Evolutionary conservation across 53 echinoderm and acorn worm genomes (phyloP), one percentile per base, ranked within the genome.

Genomic region (Mesocentrotus franciscanus): DNA sequence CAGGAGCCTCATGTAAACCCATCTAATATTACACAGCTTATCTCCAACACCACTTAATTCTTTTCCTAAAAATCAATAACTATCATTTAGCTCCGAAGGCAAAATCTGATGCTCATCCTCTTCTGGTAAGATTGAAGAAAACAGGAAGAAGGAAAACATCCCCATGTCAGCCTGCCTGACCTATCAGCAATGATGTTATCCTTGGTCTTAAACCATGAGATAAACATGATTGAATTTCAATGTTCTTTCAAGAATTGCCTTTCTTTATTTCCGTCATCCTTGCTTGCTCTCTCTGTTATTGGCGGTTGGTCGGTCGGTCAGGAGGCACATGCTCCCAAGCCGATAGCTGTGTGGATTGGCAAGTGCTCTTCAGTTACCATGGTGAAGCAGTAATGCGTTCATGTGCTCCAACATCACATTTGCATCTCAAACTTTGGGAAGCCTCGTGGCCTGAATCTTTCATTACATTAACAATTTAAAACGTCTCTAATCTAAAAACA

Each of bases 201-300:
- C 81, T 36, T 39, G 81, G 81, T 81, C 16, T 81, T 81, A 81
- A 76, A 81, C 81, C 39, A 81, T 81, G 81, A 81, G 81, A 81
- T 81, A 81, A 81, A 81, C 81, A 81, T 81, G 81, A 81, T 81
- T 81, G 81, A 42, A 81, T 81, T 81, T 81, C 81, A 81, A 42
- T 81, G 81, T 81, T 81, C 81, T 81, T 81, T 39, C 18, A 36
- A 36, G 81, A 81, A 36, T 81, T 39, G 34, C 81, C 81, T 81
- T 81, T 81, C 81, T 81, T 42, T 17, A 36, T 81, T 76, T 36
- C 39, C 15, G 34, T 34, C 81, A 17, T 81, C 36, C 20, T 81
- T 33, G 33, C 42, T 81, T 81, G 42, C 81, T 81, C 64, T 64
- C 81, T 81, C 18, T 81, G 81, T 81, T 81, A 81, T 81, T 81